Percentiles rank a stretch among this genome's conserved stretches.
These are phyloP conservation scores for Petrophora chlorosata DNA, from an alignment of 2,888 invertebrate genomes.

Conservation along the genomic window DNA sequence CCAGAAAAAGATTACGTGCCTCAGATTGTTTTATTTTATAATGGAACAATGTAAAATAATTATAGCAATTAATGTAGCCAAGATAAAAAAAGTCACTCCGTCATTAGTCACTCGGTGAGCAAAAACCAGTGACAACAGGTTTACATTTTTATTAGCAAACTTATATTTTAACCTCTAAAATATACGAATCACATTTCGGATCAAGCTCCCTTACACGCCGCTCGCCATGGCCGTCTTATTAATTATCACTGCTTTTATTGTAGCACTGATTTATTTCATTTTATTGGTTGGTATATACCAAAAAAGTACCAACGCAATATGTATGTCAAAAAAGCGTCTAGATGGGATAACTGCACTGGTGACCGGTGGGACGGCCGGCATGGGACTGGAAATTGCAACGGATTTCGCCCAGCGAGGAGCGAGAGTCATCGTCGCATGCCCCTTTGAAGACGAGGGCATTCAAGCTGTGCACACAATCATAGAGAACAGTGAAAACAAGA, in stretches of 20 bases:
- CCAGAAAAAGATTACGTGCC: too few species aligned
- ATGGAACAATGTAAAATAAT: too few species aligned
- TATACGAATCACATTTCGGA: too few species aligned
- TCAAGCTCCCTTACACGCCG: too few species aligned
- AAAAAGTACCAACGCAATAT: slow-evolving; percentile 33
- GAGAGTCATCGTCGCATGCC: slow-evolving; percentile 61
- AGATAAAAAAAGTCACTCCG: too few species aligned
- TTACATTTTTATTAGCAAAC: too few species aligned
- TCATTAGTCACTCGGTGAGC: too few species aligned
- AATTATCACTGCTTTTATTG: neutral
- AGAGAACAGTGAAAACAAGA: slow-evolving; percentile 84
- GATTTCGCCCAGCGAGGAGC: slow-evolving; percentile 63
- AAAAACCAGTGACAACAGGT: too few species aligned
- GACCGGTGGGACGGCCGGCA: slow-evolving; percentile 65
- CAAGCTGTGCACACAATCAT: slow-evolving; percentile 81
- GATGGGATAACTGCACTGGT: slow-evolving; percentile 53
- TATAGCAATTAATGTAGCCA: too few species aligned
- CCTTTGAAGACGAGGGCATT: slow-evolving; percentile 55
- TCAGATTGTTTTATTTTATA: too few species aligned
- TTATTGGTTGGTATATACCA: slow-evolving; percentile 14
- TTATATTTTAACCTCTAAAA: too few species aligned
- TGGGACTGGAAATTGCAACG: slow-evolving; percentile 61
- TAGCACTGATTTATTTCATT: neutral
- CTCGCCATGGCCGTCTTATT: slow-evolving; percentile 5
- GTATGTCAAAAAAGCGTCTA: slow-evolving; percentile 44